Conservation (phyloP, 23 tunicate genomes). For the Styela plicata region DNA sequence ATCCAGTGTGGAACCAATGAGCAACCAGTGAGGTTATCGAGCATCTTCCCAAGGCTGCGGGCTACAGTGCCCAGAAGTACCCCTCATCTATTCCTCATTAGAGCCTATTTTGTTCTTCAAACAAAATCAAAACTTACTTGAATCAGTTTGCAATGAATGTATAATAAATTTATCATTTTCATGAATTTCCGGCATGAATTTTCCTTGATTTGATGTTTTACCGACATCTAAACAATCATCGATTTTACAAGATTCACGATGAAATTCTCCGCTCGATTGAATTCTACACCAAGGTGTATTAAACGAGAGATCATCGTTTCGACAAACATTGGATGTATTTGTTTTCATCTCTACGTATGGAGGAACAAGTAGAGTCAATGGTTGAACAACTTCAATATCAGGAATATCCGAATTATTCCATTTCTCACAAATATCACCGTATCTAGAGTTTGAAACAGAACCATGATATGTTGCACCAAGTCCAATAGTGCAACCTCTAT, state of each 20-base stretch:
- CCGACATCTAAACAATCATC: conserved; percentile 11
- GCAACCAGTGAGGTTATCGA: too few relatives aligned
- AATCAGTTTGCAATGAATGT: neutral
- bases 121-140: too few relatives aligned
- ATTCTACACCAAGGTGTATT: neutral
- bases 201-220: neutral
- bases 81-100: too few relatives aligned
- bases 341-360: neutral
- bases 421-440: conserved; percentile 16
- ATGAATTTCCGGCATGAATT: neutral
- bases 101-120: too few relatives aligned
- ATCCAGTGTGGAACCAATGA: too few relatives aligned
- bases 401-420: conserved; percentile 6
- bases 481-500: conserved; percentile 45
- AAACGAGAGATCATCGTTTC: neutral
- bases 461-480: conserved; percentile 48
- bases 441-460: neutral
- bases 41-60: too few relatives aligned
- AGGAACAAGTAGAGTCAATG: conserved; percentile 43
- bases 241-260: neutral
- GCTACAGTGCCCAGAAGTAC: too few relatives aligned
- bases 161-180: conserved; percentile 12
- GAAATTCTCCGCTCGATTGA: neutral
- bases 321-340: neutral
- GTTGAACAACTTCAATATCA: conserved; percentile 35